phyloP scores from a whole-genome alignment of 2,113 vertebrate genomes.

The Calyptommatus sinebrachiatus region DNA sequence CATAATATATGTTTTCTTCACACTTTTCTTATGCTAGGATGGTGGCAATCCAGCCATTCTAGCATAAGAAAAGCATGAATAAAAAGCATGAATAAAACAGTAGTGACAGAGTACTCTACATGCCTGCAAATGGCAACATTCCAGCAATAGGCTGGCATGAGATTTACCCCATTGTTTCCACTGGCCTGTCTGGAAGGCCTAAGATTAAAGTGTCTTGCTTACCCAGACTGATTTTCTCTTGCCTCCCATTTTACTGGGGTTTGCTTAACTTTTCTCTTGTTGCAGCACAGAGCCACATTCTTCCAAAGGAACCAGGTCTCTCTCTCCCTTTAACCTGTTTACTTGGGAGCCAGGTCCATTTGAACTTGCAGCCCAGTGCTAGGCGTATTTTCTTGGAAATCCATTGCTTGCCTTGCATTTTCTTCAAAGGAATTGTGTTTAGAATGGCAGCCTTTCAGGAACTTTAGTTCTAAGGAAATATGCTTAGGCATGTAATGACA shows the following conservation, averaged over 20 bases:
- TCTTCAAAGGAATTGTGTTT: neutral
- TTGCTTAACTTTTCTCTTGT: neutral
- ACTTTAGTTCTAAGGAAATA: neutral
- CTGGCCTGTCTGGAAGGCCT: no score
- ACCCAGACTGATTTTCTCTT: neutral
- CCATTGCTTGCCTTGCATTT: neutral
- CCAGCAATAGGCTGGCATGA: no score
- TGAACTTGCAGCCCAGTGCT: neutral
- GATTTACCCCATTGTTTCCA: no score
- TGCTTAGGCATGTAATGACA: neutral
- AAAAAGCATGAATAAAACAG: no score
- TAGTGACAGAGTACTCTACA: no score
- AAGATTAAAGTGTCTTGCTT: no score
- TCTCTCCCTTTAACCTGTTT: neutral
- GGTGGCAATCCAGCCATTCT: no score
- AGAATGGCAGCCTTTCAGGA: neutral
- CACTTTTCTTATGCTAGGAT: no score
- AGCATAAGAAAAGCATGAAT: no score
- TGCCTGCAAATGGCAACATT: no score
- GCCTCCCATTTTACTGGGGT: neutral
- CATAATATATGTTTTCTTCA: no score
- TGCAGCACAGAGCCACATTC: neutral
- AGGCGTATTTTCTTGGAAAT: neutral
- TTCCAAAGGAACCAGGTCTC: neutral
- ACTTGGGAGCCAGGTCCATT: neutral